Base-by-base conservation (phyloP, 2,113 vertebrate genomes). In the Charadrius vociferus region DNA sequence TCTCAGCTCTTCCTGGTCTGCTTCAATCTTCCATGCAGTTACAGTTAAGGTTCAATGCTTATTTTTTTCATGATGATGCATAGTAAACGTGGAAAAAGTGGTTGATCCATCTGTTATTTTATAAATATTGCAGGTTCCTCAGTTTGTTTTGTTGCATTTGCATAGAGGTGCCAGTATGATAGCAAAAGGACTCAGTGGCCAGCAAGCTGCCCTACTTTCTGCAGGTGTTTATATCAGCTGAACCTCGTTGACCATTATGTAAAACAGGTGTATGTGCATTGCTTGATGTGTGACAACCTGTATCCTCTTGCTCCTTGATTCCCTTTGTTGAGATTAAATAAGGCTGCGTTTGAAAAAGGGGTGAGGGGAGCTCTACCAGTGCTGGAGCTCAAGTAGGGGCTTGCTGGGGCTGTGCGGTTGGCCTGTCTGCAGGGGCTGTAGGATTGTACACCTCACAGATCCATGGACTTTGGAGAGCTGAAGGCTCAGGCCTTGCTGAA, bases 301-400 rank as follows among this genome's bases (percentile, higher is more conserved):
- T 18, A 9, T 56, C 10, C 22, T 65, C 11, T 16, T 47, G 20
- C 27, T 65, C 8, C 39, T 94, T 4, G 0, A 39, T 67, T 79
- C 4, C 12, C 3, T 43, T 65, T n/a, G 18, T 26, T 59, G 55
- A 55, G 24, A 24, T 92, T 55, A 39, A 93, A 66, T 14, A 83
- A n/a, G 5, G 24, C 20, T 81, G 29, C 2, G 0, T 49, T 89
- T 86, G 15, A 29, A 41, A 81, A 86, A 71, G 14, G 13, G 4
- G 2, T 37, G 29, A n/a, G 22, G 8, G 14, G 53, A 10, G 0
- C 0, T 14, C 5, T 63, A 1, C 0, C 0, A 1, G 7, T 8
- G 8, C 1, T 81, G 4, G 26, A 36, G 5, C 0, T 2, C 7
- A 9, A 15, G 9, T 14, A 4, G 6, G 8, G 10, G 3, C 1